A percentile compares a stretch with the other conserved stretches of the same genome.
Conservation (phyloP, 2,113 vertebrate species). For the Trinectes maculatus region DNA sequence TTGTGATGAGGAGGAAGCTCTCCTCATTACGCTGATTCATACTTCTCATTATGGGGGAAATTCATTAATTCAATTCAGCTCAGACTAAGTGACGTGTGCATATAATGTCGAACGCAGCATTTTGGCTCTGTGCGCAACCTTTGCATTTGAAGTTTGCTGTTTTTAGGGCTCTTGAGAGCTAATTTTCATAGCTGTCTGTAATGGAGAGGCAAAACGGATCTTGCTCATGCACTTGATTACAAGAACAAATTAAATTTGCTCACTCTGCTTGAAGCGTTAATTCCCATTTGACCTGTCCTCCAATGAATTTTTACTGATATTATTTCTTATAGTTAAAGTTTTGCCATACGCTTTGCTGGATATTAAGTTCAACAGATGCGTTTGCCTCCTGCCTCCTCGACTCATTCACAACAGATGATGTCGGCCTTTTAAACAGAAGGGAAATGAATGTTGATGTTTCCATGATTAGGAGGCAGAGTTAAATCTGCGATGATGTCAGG, state of each 20-base stretch:
- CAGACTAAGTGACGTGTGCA: too few relatives aligned
- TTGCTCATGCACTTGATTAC: conserved; percentile 32
- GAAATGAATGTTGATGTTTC: not conserved
- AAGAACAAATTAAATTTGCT: conserved; percentile 40
- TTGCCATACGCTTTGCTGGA: conserved; percentile 28
- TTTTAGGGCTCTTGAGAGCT: conserved; percentile 6
- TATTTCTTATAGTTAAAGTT: not conserved
- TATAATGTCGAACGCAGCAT: not conserved
- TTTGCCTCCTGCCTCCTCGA: not conserved
- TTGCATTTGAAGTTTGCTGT: conserved; percentile 25
- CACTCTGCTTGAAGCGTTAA: conserved; percentile 21
- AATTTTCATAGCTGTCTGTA: conserved; percentile 12
- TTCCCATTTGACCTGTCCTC: conserved; percentile 52
- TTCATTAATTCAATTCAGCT: conserved; percentile 32
- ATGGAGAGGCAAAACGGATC: conserved; percentile 23
- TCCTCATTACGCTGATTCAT: conserved; percentile 26
- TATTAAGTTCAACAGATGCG: conserved; percentile 1
- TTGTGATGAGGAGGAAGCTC: not conserved
- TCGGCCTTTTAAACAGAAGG: not conserved
- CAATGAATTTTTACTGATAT: conserved; percentile 28
- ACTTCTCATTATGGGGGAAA: conserved; percentile 11
- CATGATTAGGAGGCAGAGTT: not conserved
- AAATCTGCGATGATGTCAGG: conserved; percentile 1
- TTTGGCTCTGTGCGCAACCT: not conserved
- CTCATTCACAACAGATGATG: conserved; percentile 25